Evolutionary conservation across 2,797 vertebrate species (phyloP).

Genomic region (Oryzias dopingdopingensis): DNA sequence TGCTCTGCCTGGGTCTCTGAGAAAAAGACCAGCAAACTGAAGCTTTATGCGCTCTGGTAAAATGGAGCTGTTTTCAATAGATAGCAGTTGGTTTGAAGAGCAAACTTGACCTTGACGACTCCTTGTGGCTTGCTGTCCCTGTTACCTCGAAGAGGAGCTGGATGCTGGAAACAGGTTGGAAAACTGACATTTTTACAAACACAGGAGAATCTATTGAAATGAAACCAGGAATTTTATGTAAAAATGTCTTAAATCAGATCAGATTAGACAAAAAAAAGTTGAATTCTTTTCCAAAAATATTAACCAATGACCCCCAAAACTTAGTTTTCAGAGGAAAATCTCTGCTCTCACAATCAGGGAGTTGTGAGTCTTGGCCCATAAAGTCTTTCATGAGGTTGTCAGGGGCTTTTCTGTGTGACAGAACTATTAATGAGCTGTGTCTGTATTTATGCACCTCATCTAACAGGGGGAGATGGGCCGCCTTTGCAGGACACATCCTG

Average conservation of each 20-base stretch:
- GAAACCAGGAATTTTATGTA: too few relatives aligned
- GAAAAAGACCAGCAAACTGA: slow-evolving; percentile 28
- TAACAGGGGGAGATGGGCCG: slow-evolving; percentile 64
- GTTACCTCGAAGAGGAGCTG: slow-evolving; percentile 5
- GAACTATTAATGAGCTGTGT: slow-evolving; percentile 74
- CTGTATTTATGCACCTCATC: slow-evolving; percentile 74
- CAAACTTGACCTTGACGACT: slow-evolving; percentile 50
- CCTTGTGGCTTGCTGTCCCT: slow-evolving; percentile 33
- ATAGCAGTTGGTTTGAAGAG: slow-evolving; percentile 50
- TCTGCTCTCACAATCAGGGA: slow-evolving; percentile 19
- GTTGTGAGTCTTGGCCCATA: slow-evolving; percentile 37
- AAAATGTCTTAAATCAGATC: too few relatives aligned
- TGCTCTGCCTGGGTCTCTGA: slow-evolving; percentile 33
- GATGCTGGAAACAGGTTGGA: slow-evolving; percentile 15
- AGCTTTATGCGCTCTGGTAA: slow-evolving; percentile 9
- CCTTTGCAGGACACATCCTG: slow-evolving; percentile 58
- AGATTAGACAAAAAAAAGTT: too few relatives aligned
- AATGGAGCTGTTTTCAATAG: slow-evolving; percentile 36
- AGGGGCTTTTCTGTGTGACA: slow-evolving; percentile 69
- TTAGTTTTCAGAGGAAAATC: slow-evolving; percentile 11
- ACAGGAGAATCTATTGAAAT: too few relatives aligned
- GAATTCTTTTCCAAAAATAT: too few relatives aligned
- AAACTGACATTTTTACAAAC: too few relatives aligned
- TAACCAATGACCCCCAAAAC: too few relatives aligned
- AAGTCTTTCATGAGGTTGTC: slow-evolving; percentile 54